Percentiles rank a stretch among this genome's conserved stretches.
These are phyloP conservation scores for Pogonognathellus flavescens DNA, from an alignment of 1,140 invertebrate genomes.

Conservation along the genomic window DNA sequence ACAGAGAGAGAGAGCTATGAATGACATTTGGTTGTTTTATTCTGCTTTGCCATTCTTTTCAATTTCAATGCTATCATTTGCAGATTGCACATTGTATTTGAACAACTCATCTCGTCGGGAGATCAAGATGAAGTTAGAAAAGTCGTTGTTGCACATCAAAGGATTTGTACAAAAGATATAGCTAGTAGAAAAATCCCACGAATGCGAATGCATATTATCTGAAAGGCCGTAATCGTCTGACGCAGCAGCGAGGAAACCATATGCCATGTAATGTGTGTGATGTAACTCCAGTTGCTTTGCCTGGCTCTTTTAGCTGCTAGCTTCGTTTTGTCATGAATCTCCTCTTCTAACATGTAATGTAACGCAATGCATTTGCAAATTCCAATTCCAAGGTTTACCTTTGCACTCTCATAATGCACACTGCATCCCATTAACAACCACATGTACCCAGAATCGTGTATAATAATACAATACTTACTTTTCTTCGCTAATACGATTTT, in stretches of 20 bases:
- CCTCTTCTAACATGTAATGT: too few relatives aligned
- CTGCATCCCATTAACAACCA: neutral
- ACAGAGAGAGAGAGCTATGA: neutral
- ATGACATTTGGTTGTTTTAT: conserved; percentile 4
- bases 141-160: neutral
- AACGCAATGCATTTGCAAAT: conserved; percentile 21
- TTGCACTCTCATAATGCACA: neutral
- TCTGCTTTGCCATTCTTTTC: neutral
- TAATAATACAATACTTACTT: too few relatives aligned
- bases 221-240: neutral
- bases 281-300: conserved; percentile 11
- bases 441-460: too few relatives aligned
- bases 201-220: neutral
- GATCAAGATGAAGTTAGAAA: conserved; percentile 26
- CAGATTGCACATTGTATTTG: neutral
- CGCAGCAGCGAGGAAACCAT: conserved; percentile 16
- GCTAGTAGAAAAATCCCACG: conserved; percentile 15
- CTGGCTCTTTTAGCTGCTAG: neutral
- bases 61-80: neutral
- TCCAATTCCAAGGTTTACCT: conserved; percentile 19
- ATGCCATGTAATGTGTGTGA: conserved; percentile 24
- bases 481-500: too few relatives aligned
- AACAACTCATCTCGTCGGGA: neutral
- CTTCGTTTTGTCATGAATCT: too few relatives aligned
- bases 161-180: neutral